These are phyloP conservation scores for Dissostichus mawsoni DNA, from an alignment of 2,113 vertebrate genomes.

Conservation along the genomic window DNA sequence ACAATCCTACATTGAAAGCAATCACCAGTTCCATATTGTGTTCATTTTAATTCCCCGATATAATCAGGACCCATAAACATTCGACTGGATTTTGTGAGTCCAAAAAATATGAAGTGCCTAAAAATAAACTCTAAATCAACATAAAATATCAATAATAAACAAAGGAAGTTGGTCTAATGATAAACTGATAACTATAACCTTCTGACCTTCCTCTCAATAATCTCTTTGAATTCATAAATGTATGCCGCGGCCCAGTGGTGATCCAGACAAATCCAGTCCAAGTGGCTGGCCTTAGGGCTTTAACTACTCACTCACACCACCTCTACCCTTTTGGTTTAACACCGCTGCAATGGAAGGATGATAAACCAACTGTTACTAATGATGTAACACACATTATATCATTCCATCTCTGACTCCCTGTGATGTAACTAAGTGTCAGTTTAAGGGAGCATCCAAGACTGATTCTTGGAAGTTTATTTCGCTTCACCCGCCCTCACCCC, in stretches of 20 bases:
- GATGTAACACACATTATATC: conserved; percentile 30
- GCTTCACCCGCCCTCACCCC: conserved; percentile 41
- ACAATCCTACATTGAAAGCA: not conserved
- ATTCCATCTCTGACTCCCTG: conserved; percentile 17
- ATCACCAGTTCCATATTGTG: not conserved
- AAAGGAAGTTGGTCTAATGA: conserved; percentile 22
- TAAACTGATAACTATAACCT: conserved; percentile 24
- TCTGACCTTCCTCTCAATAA: conserved; percentile 32
- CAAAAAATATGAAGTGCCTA: not conserved
- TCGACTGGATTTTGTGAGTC: not conserved
- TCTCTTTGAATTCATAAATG: conserved; percentile 38
- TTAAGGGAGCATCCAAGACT: conserved; percentile 1
- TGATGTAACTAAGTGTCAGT: conserved; percentile 55
- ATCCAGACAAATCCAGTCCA: conserved; percentile 44
- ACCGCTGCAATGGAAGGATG: not conserved
- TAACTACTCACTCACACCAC: conserved; percentile 9
- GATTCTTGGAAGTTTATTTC: conserved; percentile 50
- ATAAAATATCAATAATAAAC: conserved; percentile 16
- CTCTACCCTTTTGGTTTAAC: not conserved
- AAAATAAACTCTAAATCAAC: not conserved
- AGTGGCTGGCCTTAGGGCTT: conserved; percentile 5
- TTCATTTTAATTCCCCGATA: not conserved
- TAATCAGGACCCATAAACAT: not conserved
- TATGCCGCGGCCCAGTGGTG: conserved; percentile 30
- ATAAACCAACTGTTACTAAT: conserved; percentile 40